phyloP scores from a whole-genome alignment of 2,888 invertebrate species.

The Eupithecia subumbrata region DNA sequence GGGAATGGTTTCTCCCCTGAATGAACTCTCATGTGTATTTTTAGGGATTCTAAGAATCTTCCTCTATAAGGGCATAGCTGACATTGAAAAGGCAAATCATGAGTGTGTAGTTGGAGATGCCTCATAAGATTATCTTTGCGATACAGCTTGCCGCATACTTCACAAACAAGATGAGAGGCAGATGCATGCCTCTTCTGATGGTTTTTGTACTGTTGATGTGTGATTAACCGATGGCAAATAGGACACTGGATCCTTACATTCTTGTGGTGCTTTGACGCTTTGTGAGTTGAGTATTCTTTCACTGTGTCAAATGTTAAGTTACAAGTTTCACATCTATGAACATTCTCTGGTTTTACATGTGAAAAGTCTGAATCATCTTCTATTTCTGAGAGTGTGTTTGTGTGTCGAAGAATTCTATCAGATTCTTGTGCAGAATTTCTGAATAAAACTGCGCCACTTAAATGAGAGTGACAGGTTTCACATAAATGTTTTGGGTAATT shows the following conservation, averaged over 20 bases:
- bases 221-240: slow-evolving; percentile 51
- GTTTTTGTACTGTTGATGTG: slow-evolving; percentile 54
- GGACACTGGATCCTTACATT: slow-evolving; percentile 48
- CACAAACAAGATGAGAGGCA: slow-evolving; percentile 61
- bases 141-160: slow-evolving; percentile 66
- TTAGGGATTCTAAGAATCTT: slow-evolving; percentile 61
- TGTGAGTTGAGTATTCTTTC: slow-evolving; percentile 34
- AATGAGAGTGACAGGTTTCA: slow-evolving; percentile 52
- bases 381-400: slow-evolving; percentile 13
- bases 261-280: slow-evolving; percentile 34
- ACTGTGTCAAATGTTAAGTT: slow-evolving; percentile 31
- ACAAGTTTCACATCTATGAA: slow-evolving; percentile 36
- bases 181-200: slow-evolving; percentile 55
- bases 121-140: slow-evolving; percentile 64
- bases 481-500: slow-evolving; percentile 62
- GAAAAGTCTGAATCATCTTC: slow-evolving; percentile 23
- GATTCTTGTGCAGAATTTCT: slow-evolving; percentile 59
- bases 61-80: slow-evolving; percentile 65
- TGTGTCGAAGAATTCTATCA: slow-evolving; percentile 49
- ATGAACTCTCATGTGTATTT: slow-evolving; percentile 55
- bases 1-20: slow-evolving; percentile 56
- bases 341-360: neutral
- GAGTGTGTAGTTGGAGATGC: slow-evolving; percentile 61
- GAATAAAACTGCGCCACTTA: slow-evolving; percentile 59
- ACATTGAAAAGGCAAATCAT: slow-evolving; percentile 63